phyloP scores from a whole-genome alignment of 2,113 vertebrate genomes.

The Passer montanus region DNA sequence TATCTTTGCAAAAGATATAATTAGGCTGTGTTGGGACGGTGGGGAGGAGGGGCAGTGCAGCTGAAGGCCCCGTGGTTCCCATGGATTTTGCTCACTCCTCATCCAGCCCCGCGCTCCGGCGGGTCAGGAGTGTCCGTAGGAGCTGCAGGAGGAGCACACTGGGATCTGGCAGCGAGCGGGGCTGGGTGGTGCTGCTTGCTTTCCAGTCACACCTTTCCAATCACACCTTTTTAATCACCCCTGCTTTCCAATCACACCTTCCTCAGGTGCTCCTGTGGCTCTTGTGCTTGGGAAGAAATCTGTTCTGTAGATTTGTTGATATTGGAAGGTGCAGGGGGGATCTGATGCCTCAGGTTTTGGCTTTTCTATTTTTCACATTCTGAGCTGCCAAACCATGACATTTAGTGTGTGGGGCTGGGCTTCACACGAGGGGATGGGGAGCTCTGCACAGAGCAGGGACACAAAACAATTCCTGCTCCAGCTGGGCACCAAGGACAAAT shows the following conservation, averaged over 20 bases:
- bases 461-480: too few species aligned
- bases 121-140: neutral
- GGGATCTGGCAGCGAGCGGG: neutral
- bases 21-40: neutral
- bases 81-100: neutral
- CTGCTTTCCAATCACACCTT: neutral
- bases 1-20: constrained; percentile 19
- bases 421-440: neutral
- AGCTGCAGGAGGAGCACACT: neutral
- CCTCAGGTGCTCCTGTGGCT: accelerated
- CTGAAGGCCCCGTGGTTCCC: neutral
- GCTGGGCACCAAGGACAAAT: too few species aligned
- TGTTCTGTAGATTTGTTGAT: accelerated
- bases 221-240: neutral
- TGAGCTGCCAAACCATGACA: neutral
- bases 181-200: neutral
- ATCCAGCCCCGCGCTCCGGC: neutral
- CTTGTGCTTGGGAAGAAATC: neutral
- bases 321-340: accelerated
- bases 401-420: neutral
- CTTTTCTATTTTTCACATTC: neutral
- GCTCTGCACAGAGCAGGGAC: too few species aligned
- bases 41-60: neutral
- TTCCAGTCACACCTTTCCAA: neutral
- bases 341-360: neutral